Conservation (phyloP, 2,113 vertebrate species). For the Tringa solitaria region DNA sequence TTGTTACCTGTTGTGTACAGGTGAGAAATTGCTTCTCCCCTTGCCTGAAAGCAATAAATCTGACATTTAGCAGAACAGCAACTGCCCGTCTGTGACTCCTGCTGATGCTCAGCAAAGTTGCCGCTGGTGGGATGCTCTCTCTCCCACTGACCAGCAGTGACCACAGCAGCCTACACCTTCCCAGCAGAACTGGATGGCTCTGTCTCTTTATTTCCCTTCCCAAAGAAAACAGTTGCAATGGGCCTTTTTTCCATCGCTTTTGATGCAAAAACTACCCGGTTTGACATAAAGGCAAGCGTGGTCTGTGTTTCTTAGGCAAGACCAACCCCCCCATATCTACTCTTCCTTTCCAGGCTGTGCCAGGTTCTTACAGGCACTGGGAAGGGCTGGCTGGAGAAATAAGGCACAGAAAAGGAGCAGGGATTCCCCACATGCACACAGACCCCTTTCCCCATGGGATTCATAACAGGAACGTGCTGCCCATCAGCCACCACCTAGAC, state of each 20-base stretch:
- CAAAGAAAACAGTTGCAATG: neutral
- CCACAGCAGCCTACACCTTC: neutral
- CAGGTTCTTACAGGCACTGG: neutral
- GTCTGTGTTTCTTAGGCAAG: neutral
- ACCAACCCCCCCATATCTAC: neutral
- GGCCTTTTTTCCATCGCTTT: neutral
- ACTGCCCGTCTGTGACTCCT: neutral
- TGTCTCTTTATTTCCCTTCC: neutral
- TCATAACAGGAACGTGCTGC: neutral
- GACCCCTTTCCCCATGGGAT: neutral
- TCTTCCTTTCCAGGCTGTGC: neutral
- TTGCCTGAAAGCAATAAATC: conserved; percentile 18
- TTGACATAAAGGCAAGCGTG: neutral
- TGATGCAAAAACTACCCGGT: neutral
- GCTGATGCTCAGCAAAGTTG: neutral
- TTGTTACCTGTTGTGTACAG: neutral
- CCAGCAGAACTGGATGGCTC: neutral
- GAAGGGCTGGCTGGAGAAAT: neutral
- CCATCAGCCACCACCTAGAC: neutral
- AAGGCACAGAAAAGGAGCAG: neutral
- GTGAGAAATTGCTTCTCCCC: neutral
- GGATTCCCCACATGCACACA: neutral
- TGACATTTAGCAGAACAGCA: neutral
- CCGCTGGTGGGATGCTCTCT: neutral
- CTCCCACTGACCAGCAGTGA: neutral